Percentiles rank a stretch among this genome's conserved stretches.
Conservation (phyloP, 1,140 invertebrate genomes). For the Diabrotica undecimpunctata region DNA sequence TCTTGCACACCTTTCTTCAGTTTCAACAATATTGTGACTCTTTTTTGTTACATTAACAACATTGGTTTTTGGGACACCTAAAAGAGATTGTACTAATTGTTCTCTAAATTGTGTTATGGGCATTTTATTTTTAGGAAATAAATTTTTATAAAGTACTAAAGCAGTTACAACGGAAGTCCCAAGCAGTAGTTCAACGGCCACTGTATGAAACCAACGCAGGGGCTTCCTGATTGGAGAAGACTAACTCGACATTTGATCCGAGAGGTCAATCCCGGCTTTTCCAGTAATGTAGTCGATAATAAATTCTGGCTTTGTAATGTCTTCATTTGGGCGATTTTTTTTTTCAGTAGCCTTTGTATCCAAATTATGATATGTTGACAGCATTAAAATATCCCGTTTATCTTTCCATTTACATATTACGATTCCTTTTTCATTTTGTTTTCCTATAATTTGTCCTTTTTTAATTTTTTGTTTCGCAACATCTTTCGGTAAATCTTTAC, state of each 20-base stretch:
- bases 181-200: slow-evolving; percentile 40
- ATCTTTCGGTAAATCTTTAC: slow-evolving; percentile 42
- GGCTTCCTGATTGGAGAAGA: slow-evolving; percentile 40
- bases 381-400: slow-evolving; percentile 20
- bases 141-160: slow-evolving; percentile 16
- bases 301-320: slow-evolving; percentile 31
- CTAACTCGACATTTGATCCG: slow-evolving; percentile 45
- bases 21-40: too few species aligned
- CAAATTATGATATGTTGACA: slow-evolving; percentile 21
- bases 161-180: slow-evolving; percentile 43
- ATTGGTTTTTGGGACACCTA: neutral
- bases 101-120: neutral
- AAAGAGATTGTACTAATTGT: slow-evolving; percentile 12
- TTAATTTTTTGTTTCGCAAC: slow-evolving; percentile 10
- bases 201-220: slow-evolving; percentile 45
- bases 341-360: neutral
- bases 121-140: slow-evolving; percentile 11
- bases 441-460: slow-evolving; percentile 20
- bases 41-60: too few species aligned
- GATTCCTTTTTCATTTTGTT: slow-evolving; percentile 19
- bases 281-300: slow-evolving; percentile 47
- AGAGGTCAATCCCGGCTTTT: slow-evolving; percentile 43
- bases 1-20: too few species aligned
- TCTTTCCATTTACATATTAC: slow-evolving; percentile 21
- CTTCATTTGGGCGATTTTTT: neutral